phyloP scores from a whole-genome alignment of 2,888 invertebrate genomes.

The Melinaea menophilus region DNA sequence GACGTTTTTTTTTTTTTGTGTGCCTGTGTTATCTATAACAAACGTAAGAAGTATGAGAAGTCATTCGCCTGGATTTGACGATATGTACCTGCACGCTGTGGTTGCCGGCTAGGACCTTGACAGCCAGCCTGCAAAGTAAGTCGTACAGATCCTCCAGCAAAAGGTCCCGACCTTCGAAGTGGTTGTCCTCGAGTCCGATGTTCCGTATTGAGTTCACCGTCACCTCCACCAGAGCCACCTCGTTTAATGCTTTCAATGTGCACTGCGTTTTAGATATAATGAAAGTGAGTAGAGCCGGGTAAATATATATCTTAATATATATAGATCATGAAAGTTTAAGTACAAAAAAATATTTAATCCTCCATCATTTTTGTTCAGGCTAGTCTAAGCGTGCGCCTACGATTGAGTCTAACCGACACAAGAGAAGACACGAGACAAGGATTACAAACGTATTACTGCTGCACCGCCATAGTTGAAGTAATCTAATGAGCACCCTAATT shows the following conservation, averaged over 20 bases:
- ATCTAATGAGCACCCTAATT: too few species aligned
- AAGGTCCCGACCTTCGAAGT: conserved; percentile 54
- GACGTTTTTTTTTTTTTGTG: too few species aligned
- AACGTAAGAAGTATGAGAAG: too few species aligned
- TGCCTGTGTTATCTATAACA: too few species aligned
- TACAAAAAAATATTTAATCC: too few species aligned
- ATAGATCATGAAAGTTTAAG: not conserved
- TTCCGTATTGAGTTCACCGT: conserved; percentile 54
- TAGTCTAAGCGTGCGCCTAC: too few species aligned
- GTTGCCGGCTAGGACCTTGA: conserved; percentile 51
- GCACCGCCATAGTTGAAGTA: too few species aligned
- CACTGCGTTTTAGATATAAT: conserved; percentile 40
- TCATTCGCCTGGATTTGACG: not conserved
- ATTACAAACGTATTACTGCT: too few species aligned
- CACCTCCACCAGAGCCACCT: conserved; percentile 57
- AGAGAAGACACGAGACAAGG: too few species aligned
- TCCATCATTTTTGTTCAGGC: too few species aligned
- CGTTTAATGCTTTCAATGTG: conserved; percentile 53
- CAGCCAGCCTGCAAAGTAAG: conserved; percentile 51
- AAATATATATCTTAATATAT: not conserved
- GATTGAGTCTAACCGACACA: too few species aligned
- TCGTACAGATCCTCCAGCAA: conserved; percentile 55
- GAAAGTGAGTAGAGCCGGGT: not conserved
- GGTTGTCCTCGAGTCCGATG: conserved; percentile 40
- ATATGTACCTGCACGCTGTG: conserved; percentile 55